Evolutionary conservation across 2,888 invertebrate species (phyloP), one percentile per base, ranked within the genome.

Genomic region (Drosophila fungiperda): DNA sequence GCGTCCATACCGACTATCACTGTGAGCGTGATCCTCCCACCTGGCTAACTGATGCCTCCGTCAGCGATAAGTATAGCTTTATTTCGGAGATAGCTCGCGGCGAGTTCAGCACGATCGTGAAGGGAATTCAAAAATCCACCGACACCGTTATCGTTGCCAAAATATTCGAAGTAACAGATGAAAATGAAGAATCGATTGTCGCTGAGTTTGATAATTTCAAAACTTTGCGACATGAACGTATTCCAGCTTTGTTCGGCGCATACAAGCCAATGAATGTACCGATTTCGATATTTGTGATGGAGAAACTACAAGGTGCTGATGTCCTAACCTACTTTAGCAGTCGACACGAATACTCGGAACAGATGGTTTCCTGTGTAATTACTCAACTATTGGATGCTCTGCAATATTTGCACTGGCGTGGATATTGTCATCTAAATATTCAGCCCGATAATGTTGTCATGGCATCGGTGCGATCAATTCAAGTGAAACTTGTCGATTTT

Each of bases 401-500:
- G 1, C 98, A 99, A 93, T 99, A 98, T 93, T 94, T 99, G 48
- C 99, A 99, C 93, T 98, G 98, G 97, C 95, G 97, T 87, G 98
- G 98, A 3, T 95, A 96, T 81, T 97, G 97, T 83, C 98, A 98
- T 92, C 93, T 98, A 73, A 97, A 98, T 92, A 94, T 99, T 57
- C 98, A 99, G 93, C 99, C 99, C 0, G 98, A 98, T 91, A 99
- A 99, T 93, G 95, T 99, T 32, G 97, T 99, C 4, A 97, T 99
- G 96, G 95, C 97, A 1, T 96, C 96, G 0, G 96, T 97, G 20
- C 94, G 98, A 79, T 96, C 96, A 0, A 95, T 97, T 11, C 96
- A 97, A 92, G 95, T 99, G 3, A 99, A 99, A 93, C 93, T 99
- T 53, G 96, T 98, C 8, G 99, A 99, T 93, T 96, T 99, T 91